Evolutionary conservation across 2,888 invertebrate species (phyloP), one percentile per base, ranked within the genome.

Genomic region (Coelinius sp.): DNA sequence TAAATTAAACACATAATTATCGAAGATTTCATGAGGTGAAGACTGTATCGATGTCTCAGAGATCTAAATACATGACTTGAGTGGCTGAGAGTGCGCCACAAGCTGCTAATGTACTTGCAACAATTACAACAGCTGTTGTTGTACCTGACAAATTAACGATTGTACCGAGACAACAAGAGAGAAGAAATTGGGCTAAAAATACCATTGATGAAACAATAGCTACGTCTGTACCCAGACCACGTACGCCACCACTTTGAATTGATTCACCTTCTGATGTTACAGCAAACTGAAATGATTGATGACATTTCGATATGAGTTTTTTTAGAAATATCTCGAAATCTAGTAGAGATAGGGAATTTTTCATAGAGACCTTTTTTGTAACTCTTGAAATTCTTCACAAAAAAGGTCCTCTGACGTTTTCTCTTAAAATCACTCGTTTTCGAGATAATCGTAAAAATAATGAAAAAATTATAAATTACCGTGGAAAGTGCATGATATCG

Each of bases 161-260:
- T 25, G 93, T 91, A 0, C 97, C 97, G 92, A 97, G 93, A 81
- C 93, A 93, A 79, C 95, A 90, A 0, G 97, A 97, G 10, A 98
- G 91, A 41, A 95, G 90, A 82, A 98, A 96, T 88, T 98, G 98
- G 0, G 98, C 98, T 75, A 98, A 91, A 87, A 98, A 98, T 2
- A 97, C 97, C 94, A 98, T 98, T 84, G 95, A 96, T 84, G 97
- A 96, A 41, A 98, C 95, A 67, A 98, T 93, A 0, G 97, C 98
- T 0, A 98, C 93, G 86, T 98, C 98, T 0, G 98, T 98, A 6
- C 98, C 98, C 67, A 98, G 90, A 4, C 98, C 98, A 8, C 98
- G 92, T n/a, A 93, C 90, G 70, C 92, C 91, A 0, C 91, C 91
- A 62, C 91, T 90, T 71, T 89, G 84, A 77, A 90, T 89, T 5